These are phyloP conservation scores for Sylvietta virens DNA, from an alignment of 2,113 vertebrate genomes.

Conservation along the genomic window DNA sequence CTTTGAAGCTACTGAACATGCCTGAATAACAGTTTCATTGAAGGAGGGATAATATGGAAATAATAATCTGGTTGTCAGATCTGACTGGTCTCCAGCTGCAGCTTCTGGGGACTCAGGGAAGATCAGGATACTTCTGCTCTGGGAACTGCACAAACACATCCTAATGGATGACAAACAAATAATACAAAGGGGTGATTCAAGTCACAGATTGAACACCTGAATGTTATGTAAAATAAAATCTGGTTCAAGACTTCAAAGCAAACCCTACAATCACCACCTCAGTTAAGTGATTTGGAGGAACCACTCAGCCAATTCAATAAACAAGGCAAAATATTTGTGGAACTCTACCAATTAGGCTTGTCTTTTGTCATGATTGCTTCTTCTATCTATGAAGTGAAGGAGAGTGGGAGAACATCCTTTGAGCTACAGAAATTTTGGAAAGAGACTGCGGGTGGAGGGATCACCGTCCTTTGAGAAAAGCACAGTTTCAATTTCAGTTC, in stretches of 20 bases:
- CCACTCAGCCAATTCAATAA: background rate
- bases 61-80: background rate
- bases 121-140: background rate
- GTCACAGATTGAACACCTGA: background rate
- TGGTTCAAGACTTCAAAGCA: background rate
- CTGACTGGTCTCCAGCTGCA: background rate
- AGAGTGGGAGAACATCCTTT: background rate
- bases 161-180: background rate
- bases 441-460: background rate
- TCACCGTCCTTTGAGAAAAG: background rate
- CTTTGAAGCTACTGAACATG: background rate
- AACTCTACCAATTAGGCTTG: background rate
- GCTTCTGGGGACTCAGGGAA: background rate
- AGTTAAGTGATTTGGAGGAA: background rate
- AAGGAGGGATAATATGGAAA: background rate
- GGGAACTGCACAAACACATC: background rate
- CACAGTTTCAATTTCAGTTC: background rate
- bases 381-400: background rate
- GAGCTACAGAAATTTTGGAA: background rate
- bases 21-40: background rate
- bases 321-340: background rate
- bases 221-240: background rate
- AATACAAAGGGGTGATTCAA: background rate
- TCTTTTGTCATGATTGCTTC: background rate
- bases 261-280: rapidly evolving